Base-by-base conservation (phyloP, 2,113 vertebrate species). In the Dromas ardeola region DNA sequence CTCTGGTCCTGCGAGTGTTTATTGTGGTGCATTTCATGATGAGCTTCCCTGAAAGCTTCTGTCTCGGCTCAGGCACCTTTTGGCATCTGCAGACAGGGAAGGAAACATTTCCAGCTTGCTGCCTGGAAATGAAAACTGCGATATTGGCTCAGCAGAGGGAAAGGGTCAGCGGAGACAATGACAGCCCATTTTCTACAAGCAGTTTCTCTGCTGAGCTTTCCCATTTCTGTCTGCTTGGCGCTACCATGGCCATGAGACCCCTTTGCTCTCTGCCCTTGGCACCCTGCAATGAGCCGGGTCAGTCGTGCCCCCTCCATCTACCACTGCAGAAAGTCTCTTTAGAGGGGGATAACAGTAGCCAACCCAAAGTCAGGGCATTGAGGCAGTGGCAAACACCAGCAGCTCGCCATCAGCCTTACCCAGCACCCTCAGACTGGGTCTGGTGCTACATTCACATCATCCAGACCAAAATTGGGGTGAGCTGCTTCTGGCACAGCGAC, bases 281-380 rank as follows among this genome's bases (percentile, higher is more conserved):
- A 59, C 38, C 19, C 56, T n/a, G 42, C 38, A 71, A 6, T 4
- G 27, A 40, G 59, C 38, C 52, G 58, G 23, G 32, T 10, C 32
- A 25, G 67, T 25, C 0, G 0, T 6, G 0, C 7, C 11, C 34
- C 9, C 16, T 56, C 23, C 40, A 45, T 27, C 18, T 38, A 34
- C 13, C 12, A 2, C n/a, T 23, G 40, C 47, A 71, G 66, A 47
- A 47, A 42, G 13, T 9, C 26, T 81, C 23, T 55, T 74, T 12
- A 8, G 22, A 5, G 1, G 15, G 27, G 27, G 50, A 15, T 17
- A 62, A 13, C 13, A 23, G 47, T 16, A 47, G 15, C 27, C 65
- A 22, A 13, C 19, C 29, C 61, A 15, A n/a, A 27, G 45, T 1
- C 9, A 47, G 14, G 42, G 3, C 56, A 59, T 36, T 1, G 56